A percentile compares a stretch with the other conserved stretches of the same genome.
phyloP scores from a whole-genome alignment of 2,797 vertebrate species.

The Acanthopagrus latus region DNA sequence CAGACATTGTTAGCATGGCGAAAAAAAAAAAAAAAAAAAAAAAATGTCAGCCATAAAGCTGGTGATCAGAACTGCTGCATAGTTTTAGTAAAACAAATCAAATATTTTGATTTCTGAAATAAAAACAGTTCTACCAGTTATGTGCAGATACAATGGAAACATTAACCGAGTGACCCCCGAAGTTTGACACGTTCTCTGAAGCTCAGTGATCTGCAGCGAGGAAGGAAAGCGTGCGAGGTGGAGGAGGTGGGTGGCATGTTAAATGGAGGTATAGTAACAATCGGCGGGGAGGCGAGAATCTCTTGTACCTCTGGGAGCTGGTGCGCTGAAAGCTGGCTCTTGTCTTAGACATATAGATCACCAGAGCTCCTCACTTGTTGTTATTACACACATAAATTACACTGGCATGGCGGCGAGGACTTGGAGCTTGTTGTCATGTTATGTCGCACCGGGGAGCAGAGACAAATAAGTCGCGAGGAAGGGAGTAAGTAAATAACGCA shows the following conservation, averaged over 20 bases:
- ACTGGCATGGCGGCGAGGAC: constrained; percentile 21
- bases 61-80: not conserved
- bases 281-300: constrained; percentile 11
- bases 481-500: constrained; percentile 56
- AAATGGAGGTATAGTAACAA: constrained; percentile 6
- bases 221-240: constrained; percentile 1
- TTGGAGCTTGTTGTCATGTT: constrained; percentile 55
- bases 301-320: constrained; percentile 13
- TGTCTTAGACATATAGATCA: constrained; percentile 55
- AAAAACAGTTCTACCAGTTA: not conserved
- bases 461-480: constrained; percentile 42
- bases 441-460: constrained; percentile 54
- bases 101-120: not conserved
- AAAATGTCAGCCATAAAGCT: not conserved
- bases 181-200: not conserved
- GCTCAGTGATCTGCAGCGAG: not conserved
- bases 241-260: not conserved
- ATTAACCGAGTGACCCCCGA: not conserved
- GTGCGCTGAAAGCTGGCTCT: constrained; percentile 40
- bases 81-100: not conserved
- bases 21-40: not conserved
- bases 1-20: not conserved
- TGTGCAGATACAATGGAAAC: not conserved
- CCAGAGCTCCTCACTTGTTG: constrained; percentile 52
- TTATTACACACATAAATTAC: constrained; percentile 71